A percentile compares a stretch with the other conserved stretches of the same genome.
Evolutionary conservation across 92 coral and sea anemone genomes (phyloP).

Genomic region (Zoanthus sociatus): DNA sequence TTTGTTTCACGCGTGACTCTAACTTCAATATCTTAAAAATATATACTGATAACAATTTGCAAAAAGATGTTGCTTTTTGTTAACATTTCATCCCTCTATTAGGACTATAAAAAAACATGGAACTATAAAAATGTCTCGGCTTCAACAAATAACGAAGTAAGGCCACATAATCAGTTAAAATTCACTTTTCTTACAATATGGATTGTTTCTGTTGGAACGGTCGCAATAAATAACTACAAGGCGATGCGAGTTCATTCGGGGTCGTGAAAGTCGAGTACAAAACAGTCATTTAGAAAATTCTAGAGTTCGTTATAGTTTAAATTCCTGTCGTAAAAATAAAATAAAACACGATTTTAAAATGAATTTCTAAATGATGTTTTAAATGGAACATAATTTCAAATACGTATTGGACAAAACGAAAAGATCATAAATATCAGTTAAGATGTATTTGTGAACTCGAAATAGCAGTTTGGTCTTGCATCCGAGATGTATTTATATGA

Average conservation of each 20-base stretch:
- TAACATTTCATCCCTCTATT: neutral
- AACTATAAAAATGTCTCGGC: neutral
- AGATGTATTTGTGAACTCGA: neutral
- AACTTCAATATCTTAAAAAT: neutral
- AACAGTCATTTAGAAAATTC: slow-evolving; percentile 6
- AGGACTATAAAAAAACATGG: neutral
- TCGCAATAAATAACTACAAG: neutral
- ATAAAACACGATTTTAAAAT: neutral
- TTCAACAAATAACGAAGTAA: neutral
- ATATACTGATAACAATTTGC: neutral
- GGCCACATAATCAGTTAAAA: neutral
- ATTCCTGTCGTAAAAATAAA: neutral
- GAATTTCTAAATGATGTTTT: neutral
- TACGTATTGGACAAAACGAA: slow-evolving; percentile 7
- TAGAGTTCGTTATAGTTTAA: neutral
- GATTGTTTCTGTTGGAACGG: neutral
- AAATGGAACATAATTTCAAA: neutral
- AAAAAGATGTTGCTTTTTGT: neutral
- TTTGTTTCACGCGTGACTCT: neutral
- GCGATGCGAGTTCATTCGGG: neutral
- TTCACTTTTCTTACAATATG: neutral
- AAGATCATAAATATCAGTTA: neutral
- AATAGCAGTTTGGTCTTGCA: slow-evolving; percentile 19
- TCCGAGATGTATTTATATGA: neutral
- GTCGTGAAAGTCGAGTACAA: neutral